Evolutionary conservation across 1,140 invertebrate species (phyloP).

Genomic region (Caenorhabditis tropicalis): DNA sequence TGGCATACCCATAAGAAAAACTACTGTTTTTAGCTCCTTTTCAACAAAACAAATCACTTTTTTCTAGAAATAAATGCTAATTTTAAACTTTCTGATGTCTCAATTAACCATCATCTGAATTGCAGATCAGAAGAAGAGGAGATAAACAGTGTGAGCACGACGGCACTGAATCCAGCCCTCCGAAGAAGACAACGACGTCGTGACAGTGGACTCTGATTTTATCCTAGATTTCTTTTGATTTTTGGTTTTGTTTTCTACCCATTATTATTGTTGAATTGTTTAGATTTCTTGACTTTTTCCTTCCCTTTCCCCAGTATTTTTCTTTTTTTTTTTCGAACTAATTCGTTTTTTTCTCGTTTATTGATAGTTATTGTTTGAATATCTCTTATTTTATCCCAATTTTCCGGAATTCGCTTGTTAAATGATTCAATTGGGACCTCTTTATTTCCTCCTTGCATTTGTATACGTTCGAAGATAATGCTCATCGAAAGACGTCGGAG

Average conservation of each 20-base stretch:
- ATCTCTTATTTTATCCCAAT: background rate
- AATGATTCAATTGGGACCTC: too few relatives aligned
- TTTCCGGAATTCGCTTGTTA: background rate
- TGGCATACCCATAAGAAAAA: too few relatives aligned
- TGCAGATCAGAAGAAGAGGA: constrained; percentile 41
- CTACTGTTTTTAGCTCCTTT: too few relatives aligned
- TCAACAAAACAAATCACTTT: too few relatives aligned
- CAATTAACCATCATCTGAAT: background rate
- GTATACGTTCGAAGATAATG: constrained; percentile 30
- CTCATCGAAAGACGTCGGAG: constrained; percentile 16
- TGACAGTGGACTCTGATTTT: too few relatives aligned
- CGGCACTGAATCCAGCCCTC: constrained; percentile 30
- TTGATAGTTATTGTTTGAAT: background rate
- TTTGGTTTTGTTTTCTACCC: too few relatives aligned
- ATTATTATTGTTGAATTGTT: too few relatives aligned
- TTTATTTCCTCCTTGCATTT: too few relatives aligned
- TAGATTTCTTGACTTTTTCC: too few relatives aligned
- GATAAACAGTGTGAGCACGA: constrained; percentile 8
- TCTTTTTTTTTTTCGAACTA: background rate
- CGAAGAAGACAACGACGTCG: constrained; percentile 4
- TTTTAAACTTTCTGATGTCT: background rate
- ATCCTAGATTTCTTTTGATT: too few relatives aligned
- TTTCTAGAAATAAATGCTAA: background rate
- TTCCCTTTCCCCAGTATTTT: background rate
- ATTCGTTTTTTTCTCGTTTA: background rate